phyloP scores from a whole-genome alignment of 1,140 invertebrate species.

The Bombus sylvicola region DNA sequence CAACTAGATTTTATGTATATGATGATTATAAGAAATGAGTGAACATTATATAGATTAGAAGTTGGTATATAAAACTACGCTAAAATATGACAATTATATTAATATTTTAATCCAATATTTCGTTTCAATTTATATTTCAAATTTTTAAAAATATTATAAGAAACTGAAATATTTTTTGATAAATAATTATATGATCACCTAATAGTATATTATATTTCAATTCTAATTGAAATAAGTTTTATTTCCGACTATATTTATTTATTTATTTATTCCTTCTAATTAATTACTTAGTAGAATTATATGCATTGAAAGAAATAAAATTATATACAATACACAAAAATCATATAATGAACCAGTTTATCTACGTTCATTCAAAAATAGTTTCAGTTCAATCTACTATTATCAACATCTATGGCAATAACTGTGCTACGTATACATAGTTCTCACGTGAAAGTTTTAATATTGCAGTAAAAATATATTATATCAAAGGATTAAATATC shows the following conservation, averaged over 20 bases:
- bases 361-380: background rate
- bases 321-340: background rate
- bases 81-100: background rate
- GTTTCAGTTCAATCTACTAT: constrained; percentile 22
- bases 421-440: constrained; percentile 36
- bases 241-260: background rate
- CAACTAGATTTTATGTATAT: background rate
- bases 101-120: background rate
- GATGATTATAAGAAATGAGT: background rate
- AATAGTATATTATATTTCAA: background rate
- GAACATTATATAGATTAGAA: background rate
- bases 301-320: background rate
- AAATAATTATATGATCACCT: background rate
- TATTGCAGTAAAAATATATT: constrained; percentile 6
- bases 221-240: background rate
- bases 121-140: background rate
- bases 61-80: background rate
- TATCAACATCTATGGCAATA: constrained; percentile 34
- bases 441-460: constrained; percentile 6
- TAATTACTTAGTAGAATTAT: background rate
- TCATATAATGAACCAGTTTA: background rate
- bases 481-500: background rate
- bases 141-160: background rate
- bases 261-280: background rate
- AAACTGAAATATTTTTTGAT: background rate